Percentiles rank a stretch among this genome's conserved stretches.
Conservation (phyloP, 2,113 vertebrate genomes). For the Zingel zingel region DNA sequence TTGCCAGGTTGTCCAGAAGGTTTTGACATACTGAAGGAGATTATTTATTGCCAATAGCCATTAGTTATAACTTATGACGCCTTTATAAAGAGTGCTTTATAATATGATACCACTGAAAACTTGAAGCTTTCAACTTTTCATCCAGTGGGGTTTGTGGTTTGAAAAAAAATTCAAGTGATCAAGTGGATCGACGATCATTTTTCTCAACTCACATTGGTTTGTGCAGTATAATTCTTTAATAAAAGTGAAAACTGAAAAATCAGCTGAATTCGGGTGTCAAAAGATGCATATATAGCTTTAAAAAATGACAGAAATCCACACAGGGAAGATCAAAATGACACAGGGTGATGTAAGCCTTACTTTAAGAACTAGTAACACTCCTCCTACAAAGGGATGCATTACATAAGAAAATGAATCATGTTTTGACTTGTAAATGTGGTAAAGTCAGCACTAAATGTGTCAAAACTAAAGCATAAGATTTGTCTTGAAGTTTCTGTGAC, state of each 20-base stretch:
- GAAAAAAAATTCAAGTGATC: background rate
- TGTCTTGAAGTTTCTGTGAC: background rate
- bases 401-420: constrained; percentile 21
- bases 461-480: background rate
- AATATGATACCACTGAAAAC: background rate
- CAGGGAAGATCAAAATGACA: background rate
- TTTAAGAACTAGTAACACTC: constrained; percentile 5
- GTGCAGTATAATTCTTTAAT: background rate
- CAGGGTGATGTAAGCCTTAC: constrained; percentile 6
- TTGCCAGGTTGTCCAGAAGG: background rate
- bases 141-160: background rate
- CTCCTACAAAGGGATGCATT: constrained; percentile 12
- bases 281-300: background rate
- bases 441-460: background rate
- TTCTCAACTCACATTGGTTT: background rate
- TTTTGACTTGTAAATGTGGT: background rate
- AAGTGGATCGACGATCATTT: background rate
- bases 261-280: background rate
- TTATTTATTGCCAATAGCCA: background rate
- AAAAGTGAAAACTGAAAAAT: background rate
- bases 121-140: background rate
- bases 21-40: background rate
- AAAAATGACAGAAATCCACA: background rate
- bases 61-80: background rate
- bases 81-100: background rate